Conservation (phyloP, 1,140 invertebrate genomes). For the Neodiprion virginianus region DNA sequence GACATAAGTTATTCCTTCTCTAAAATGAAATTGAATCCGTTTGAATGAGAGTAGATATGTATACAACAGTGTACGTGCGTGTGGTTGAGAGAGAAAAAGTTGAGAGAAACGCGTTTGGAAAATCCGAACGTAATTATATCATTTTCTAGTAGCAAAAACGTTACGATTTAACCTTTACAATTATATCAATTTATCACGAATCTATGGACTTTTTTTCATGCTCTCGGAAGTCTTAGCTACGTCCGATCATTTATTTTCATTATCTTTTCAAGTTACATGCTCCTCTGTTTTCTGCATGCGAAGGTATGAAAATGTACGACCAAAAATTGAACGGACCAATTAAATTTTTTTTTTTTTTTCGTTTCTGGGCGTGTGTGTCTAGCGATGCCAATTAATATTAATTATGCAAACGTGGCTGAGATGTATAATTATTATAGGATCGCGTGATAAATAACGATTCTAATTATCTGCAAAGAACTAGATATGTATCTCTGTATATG, state of each 20-base stretch:
- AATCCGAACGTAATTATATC: background rate
- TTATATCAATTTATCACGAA: too few species aligned
- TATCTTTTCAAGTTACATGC: background rate
- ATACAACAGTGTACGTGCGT: background rate
- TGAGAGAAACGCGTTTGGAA: background rate
- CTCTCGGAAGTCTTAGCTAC: background rate
- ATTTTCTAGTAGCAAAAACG: background rate
- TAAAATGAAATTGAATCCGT: background rate
- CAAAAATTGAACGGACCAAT: background rate
- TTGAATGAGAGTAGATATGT: background rate
- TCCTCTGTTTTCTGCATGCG: background rate
- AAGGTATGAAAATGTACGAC: too few species aligned
- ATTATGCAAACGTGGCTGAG: constrained; percentile 1
- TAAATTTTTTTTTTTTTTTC: constrained; percentile 16
- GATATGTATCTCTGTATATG: background rate
- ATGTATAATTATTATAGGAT: background rate
- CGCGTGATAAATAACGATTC: background rate
- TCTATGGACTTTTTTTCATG: too few species aligned
- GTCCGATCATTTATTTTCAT: background rate
- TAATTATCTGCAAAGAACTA: background rate
- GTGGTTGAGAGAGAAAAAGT: background rate
- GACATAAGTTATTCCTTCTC: background rate
- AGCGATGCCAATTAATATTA: background rate
- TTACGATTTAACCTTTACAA: too few species aligned
- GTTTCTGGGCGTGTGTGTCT: background rate